Percentiles rank a stretch among this genome's conserved stretches.
Evolutionary conservation across 2,888 invertebrate species (phyloP).

Genomic region (Stenodema calcarata): DNA sequence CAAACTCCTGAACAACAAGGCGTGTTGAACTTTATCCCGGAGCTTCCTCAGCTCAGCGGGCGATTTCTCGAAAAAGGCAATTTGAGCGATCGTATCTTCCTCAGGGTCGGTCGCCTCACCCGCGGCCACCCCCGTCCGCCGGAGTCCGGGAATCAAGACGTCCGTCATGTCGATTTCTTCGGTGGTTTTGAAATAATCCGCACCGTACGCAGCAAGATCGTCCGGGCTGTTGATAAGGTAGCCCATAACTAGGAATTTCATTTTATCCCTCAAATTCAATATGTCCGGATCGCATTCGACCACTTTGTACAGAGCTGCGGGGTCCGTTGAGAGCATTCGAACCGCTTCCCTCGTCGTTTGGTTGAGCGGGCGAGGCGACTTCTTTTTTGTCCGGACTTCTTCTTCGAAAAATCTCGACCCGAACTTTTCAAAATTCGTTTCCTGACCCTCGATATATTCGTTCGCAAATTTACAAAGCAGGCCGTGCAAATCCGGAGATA

Average conservation of each 20-base stretch:
- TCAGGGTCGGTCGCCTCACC: not conserved
- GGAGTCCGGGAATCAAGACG: not conserved
- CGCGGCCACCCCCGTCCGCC: not conserved
- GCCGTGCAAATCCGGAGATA: not conserved
- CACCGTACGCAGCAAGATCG: slow-evolving; percentile 1
- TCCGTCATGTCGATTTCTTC: not conserved
- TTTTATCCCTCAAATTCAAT: slow-evolving; percentile 32
- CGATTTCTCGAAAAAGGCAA: not conserved
- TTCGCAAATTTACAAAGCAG: not conserved
- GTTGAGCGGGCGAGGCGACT: not conserved
- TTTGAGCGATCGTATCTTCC: not conserved
- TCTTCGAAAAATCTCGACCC: not conserved
- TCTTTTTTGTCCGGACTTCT: not conserved
- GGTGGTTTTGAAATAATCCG: not conserved
- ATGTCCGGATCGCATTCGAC: slow-evolving; percentile 39
- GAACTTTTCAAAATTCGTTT: not conserved
- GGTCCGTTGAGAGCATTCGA: not conserved
- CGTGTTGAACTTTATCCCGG: slow-evolving; percentile 13
- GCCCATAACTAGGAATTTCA: slow-evolving; percentile 23
- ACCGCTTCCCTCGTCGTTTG: not conserved
- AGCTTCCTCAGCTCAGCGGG: not conserved
- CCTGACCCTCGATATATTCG: not conserved
- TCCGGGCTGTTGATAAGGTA: slow-evolving; percentile 28
- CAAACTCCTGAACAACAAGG: slow-evolving; percentile 41
- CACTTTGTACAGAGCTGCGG: slow-evolving; percentile 24